Evolutionary conservation across 1,140 invertebrate species (phyloP), one percentile per base, ranked within the genome.

Genomic region (Euschistus heros): DNA sequence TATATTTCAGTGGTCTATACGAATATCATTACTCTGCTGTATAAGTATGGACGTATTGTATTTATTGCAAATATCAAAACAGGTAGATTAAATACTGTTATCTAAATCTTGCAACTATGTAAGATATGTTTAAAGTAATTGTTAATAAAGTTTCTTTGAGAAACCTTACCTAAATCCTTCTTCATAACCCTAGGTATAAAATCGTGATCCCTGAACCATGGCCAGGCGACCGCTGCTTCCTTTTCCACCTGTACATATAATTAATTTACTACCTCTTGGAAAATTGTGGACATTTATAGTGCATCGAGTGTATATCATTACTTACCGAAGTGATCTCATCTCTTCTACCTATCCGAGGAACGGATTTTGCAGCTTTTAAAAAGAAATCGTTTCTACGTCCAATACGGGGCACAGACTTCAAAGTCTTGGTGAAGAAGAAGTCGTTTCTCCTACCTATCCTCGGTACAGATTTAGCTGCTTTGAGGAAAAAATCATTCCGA

Each of bases 341-440:
- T 17, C 78, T 69, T 18, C 70, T 42, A 0, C 70, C 70, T 13
- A 71, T 70, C 15, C 69, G 63, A 4, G 70, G 70, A 13, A 71
- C 66, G 14, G 70, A 68, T 68, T 80, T 80, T 0, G 75, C 74
- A 20, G 79, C 77, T 70, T 80, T 80, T 0, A 79, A 60, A 37
- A 79, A 80, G 63, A 78, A 79, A 42, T 71, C 68, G 46, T 71
- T 68, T 22, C 69, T 59, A 30, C 70, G 57, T 13, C 64, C 69
- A 18, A 70, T 57, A 17, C 61, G 20, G 1, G 66, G 66, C 3
- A 66, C 62, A 46, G 63, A 64, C 37, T 68, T 66, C 17, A 61
- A 15, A 20, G 15, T 59, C n/a, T 50, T 50, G 2, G 47, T 13
- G 24, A 65, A 59, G 26, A 59, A 65, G 33, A 65, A 65, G 44